Base-by-base conservation (phyloP, 2,113 vertebrate species). In the Anolis sagrei region DNA sequence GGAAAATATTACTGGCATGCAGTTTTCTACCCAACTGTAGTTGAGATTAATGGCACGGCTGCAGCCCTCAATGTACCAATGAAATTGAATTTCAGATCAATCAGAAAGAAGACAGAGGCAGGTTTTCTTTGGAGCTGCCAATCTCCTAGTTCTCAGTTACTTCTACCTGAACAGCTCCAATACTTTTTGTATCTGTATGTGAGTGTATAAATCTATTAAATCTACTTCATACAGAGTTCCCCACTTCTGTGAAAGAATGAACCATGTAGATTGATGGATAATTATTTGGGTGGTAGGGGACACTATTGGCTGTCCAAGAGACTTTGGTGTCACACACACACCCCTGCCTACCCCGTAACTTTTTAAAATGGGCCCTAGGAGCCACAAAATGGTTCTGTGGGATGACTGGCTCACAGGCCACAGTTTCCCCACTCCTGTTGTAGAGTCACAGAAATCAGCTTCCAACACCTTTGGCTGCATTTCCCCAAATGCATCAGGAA, bases 41-140 rank as follows among this genome's bases (percentile, higher is more conserved):
- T 87, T 91, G 79, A 83, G 76, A 91, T 90, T 89, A 93, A 91
- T 76, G 92, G 2, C 39, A 84, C 49, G 74, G 75, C 32, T 88
- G 77, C 36, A 44, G 34, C 75, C 81, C 87, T 39, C 36, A 91
- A 69, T 25, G 62, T 77, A 76, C 49, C 86, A 90, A 90, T 79
- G 86, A 36, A 87, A 88, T 69, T 86, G 72, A 86, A 89, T 91
- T 51, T 8, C 0, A 76, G 86, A 89, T 78, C 85, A 88, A 73
- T 27, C 81, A 1, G 1, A 87, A 68, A 92, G 89, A 86, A 89
- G 62, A 58, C 66, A 39, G 39, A 76, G 18, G 58, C 16, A 48
- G 73, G 61, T 48, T 74, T 81, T 81, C 48, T 69, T 90, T 78
- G 64, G 51, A 48, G 61, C 82, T 83, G 58, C 72, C 78, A 6